phyloP scores from a whole-genome alignment of 1,140 invertebrate genomes.

The Pinna nobilis region DNA sequence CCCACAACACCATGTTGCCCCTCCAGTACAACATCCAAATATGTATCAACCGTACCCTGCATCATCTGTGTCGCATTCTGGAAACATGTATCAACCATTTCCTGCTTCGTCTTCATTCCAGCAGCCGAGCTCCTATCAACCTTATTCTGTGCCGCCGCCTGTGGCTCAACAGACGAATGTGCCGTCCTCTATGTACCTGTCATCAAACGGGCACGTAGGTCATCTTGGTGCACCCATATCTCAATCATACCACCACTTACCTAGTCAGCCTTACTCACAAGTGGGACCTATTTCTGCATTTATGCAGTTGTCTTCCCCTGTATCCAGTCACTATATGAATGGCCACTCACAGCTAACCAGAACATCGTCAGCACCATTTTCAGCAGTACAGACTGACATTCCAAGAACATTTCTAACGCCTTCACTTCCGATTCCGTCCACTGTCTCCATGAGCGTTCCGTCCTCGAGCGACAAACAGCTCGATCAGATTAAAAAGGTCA shows the following conservation, averaged over 20 bases:
- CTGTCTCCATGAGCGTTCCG: constrained; percentile 21
- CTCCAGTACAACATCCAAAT: background rate
- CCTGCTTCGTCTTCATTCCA: too few relatives aligned
- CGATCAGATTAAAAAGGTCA: constrained; percentile 47
- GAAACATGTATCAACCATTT: too few relatives aligned
- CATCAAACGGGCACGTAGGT: background rate
- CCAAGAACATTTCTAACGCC: constrained; percentile 40
- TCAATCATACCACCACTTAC: constrained; percentile 5
- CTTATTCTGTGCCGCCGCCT: too few relatives aligned
- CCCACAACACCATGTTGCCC: background rate
- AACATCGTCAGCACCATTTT: background rate
- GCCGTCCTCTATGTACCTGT: constrained; percentile 7
- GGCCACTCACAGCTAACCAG: background rate
- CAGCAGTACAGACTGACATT: background rate
- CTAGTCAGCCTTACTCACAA: constrained; percentile 1
- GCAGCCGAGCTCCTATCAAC: too few relatives aligned
- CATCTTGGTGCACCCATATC: constrained; percentile 12
- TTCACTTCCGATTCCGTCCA: constrained; percentile 27
- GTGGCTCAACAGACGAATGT: too few relatives aligned
- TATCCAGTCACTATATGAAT: background rate
- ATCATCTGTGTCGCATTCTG: constrained; percentile 4
- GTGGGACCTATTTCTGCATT: background rate
- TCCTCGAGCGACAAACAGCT: background rate
- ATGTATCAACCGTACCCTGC: background rate
- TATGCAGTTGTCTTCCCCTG: background rate